Percentiles rank a stretch among this genome's conserved stretches.
phyloP scores from a whole-genome alignment of 2,113 vertebrate genomes.

The Brienomyrus brachyistius region DNA sequence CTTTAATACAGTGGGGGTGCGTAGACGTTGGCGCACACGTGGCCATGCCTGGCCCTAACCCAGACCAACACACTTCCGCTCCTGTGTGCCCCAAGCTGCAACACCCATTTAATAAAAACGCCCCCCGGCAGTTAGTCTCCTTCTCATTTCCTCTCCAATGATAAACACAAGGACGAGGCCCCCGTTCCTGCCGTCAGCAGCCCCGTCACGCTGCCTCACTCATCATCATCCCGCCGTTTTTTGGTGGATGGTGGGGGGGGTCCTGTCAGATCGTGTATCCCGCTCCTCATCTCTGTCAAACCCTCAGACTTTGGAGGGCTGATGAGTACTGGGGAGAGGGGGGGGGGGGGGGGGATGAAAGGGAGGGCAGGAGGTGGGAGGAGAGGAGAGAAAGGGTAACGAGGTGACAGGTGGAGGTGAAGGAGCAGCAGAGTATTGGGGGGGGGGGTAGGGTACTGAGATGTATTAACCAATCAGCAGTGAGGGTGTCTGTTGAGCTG shows the following conservation, averaged over 20 bases:
- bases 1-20: background rate
- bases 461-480: slow-evolving; percentile 65
- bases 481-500: slow-evolving; percentile 69
- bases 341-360: slow-evolving; percentile 23
- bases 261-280: background rate
- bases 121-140: slow-evolving; percentile 44
- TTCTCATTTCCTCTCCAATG: slow-evolving; percentile 52
- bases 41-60: slow-evolving; percentile 38
- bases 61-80: slow-evolving; percentile 32
- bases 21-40: background rate
- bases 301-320: slow-evolving; percentile 43
- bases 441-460: slow-evolving; percentile 37
- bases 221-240: slow-evolving; percentile 31
- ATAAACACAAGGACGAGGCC: slow-evolving; percentile 57
- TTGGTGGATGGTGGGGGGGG: background rate
- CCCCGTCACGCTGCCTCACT: slow-evolving; percentile 42
- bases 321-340: slow-evolving; percentile 44
- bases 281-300: slow-evolving; percentile 34
- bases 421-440: background rate
- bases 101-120: slow-evolving; percentile 34
- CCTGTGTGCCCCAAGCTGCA: slow-evolving; percentile 13
- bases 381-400: background rate
- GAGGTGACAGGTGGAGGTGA: background rate
- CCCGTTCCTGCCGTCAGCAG: slow-evolving; percentile 46
- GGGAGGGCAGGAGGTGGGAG: background rate